Evolutionary conservation across 2,888 invertebrate species (phyloP), one percentile per base, ranked within the genome.

Genomic region (Pheosia tremula): DNA sequence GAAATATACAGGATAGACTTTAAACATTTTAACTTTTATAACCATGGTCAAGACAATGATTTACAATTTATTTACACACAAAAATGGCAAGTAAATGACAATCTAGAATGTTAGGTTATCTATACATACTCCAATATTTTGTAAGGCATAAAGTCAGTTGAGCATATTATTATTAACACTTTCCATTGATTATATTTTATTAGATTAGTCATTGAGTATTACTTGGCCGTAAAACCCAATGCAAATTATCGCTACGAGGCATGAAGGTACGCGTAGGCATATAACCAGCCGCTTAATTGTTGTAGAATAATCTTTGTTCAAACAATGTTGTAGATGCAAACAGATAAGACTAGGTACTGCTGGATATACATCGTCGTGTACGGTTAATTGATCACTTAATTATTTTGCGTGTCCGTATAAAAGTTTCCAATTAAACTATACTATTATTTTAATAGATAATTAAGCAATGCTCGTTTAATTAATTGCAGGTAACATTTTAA

Each of bases 311-410:
- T 85, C 82, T 84, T 78, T 84, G 82, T 71, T 67, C 64, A 69
- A 77, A 84, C 83, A 82, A 80, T 80, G 82, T 80, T 84, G 87
- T 86, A 84, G 88, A 88, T 87, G 82, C 70, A 63, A 71, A 69
- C 60, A 76, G 89, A 88, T 89, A 89, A 84, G 68, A 68, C 75
- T 67, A n/a, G n/a, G n/a, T n/a, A 74, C 85, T 83, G 82, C 82
- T 84, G 80, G 82, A 83, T 84, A 84, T 79, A 83, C 83, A 81
- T 83, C 84, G 83, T 75, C 83, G 81, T 88, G 87, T 89, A 85
- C 82, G 74, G 87, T 89, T 90, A 93, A 92, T 93, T 90, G 90
- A 91, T 88, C 89, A 87, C 91, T 91, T 91, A 89, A 91, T 91
- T 91, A 91, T 91, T 90, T 91, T 85, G 90, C 89, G 85, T 91